Percentiles rank a stretch among this genome's conserved stretches.
These are phyloP conservation scores for Caenorhabditis sp. DNA, from an alignment of 2,888 invertebrate species.

Conservation along the genomic window DNA sequence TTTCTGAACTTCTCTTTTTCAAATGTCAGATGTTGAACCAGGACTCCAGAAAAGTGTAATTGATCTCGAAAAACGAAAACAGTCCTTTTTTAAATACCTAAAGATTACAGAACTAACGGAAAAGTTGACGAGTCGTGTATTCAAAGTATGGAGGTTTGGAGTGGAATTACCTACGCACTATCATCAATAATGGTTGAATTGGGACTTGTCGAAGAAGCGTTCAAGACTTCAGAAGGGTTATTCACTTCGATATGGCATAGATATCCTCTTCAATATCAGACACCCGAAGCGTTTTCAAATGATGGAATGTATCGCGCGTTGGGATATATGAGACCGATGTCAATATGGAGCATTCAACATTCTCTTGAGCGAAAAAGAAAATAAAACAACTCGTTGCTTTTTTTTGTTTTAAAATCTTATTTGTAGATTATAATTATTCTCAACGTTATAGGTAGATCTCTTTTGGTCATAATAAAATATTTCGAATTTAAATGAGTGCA, in stretches of 20 bases:
- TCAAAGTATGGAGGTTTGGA: conserved; percentile 92
- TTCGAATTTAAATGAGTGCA: too few relatives aligned
- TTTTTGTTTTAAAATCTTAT: neutral
- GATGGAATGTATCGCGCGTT: conserved; percentile 80
- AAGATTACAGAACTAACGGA: conserved; percentile 72
- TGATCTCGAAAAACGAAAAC: too few relatives aligned
- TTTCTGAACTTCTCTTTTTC: too few relatives aligned
- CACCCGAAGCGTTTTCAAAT: conserved; percentile 87
- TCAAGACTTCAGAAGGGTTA: conserved; percentile 85
- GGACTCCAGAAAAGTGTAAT: too few relatives aligned
- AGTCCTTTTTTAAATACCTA: too few relatives aligned
- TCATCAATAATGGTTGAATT: conserved; percentile 81
- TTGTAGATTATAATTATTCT: too few relatives aligned
- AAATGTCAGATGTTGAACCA: too few relatives aligned
- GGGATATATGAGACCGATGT: conserved; percentile 89
- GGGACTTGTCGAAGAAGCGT: conserved; percentile 84
- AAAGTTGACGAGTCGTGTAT: conserved; percentile 78
- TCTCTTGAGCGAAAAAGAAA: conserved; percentile 72
- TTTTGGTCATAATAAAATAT: too few relatives aligned
- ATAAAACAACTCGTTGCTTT: neutral
- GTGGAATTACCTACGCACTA: conserved; percentile 85
- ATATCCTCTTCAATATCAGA: conserved; percentile 74
- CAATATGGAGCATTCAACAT: conserved; percentile 89
- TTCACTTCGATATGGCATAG: conserved; percentile 82
- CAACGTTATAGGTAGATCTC: too few relatives aligned